These are phyloP conservation scores for Amphiprion clarkii DNA, from an alignment of 2,797 vertebrate species.

Conservation along the genomic window DNA sequence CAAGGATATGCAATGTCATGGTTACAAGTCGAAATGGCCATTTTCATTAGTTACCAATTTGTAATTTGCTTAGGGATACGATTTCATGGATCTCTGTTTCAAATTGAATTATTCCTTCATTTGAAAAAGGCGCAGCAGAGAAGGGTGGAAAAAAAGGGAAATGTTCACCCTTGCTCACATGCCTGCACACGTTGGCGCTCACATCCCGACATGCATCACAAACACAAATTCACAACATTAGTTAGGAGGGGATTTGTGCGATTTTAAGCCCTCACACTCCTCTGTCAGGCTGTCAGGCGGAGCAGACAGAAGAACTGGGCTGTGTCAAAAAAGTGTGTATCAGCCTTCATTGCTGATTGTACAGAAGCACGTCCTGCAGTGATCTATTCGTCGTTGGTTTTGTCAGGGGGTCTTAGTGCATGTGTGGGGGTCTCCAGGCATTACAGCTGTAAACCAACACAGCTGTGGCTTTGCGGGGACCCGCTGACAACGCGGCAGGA, in stretches of 20 bases:
- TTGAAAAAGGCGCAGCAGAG: constrained; percentile 50
- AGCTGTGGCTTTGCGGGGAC: constrained; percentile 51
- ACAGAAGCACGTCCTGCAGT: constrained; percentile 24
- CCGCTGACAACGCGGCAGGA: constrained; percentile 61
- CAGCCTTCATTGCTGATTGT: constrained; percentile 34
- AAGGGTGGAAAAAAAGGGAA: background rate
- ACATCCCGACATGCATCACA: constrained; percentile 6
- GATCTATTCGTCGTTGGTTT: constrained; percentile 49
- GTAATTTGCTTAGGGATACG: constrained; percentile 78
- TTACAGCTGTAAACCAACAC: constrained; percentile 58
- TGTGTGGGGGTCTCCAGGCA: constrained; percentile 49
- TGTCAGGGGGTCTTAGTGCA: constrained; percentile 52
- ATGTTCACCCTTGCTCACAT: constrained; percentile 28
- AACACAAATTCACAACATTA: constrained; percentile 32
- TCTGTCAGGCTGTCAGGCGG: constrained; percentile 27
- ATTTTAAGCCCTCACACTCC: constrained; percentile 30
- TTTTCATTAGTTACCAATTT: constrained; percentile 84
- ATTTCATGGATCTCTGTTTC: constrained; percentile 80
- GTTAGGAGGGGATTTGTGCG: constrained; percentile 40
- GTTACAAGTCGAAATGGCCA: constrained; percentile 78
- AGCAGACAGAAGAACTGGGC: constrained; percentile 29
- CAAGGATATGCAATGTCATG: constrained; percentile 81
- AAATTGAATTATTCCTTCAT: constrained; percentile 78
- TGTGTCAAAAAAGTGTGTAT: constrained; percentile 31
- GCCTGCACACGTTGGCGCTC: constrained; percentile 25